Conservation (phyloP, 2,888 invertebrate species). For the Xanthorhoe designata region DNA sequence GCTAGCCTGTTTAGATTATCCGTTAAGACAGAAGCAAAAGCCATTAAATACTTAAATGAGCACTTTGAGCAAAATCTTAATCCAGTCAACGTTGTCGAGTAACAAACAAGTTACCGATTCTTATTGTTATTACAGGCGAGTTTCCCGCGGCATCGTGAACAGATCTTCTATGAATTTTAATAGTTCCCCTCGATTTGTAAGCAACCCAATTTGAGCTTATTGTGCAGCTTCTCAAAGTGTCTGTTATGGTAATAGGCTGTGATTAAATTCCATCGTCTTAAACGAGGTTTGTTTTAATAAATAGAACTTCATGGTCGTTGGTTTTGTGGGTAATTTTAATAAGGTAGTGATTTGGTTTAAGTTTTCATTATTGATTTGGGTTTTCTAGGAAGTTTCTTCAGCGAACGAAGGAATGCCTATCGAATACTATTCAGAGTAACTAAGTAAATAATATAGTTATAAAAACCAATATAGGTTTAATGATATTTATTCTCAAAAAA, state of each 20-base stretch:
- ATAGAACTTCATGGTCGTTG: constrained; percentile 16
- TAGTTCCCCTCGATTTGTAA: constrained; percentile 32
- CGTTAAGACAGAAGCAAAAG: neutral
- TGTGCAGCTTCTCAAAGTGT: constrained; percentile 26
- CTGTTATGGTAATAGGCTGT: constrained; percentile 28
- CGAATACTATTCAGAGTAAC: neutral
- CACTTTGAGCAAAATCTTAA: constrained; percentile 25
- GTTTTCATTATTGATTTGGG: neutral
- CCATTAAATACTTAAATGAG: constrained; percentile 18
- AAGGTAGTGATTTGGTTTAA: neutral
- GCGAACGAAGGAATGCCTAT: neutral
- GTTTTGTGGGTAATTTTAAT: neutral
- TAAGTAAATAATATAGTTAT: no score
- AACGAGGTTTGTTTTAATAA: constrained; percentile 18
- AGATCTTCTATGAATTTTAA: constrained; percentile 30
- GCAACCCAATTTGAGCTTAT: constrained; percentile 32
- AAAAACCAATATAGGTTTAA: no score
- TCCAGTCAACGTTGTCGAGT: constrained; percentile 20
- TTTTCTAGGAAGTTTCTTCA: neutral
- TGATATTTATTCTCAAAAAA: no score
- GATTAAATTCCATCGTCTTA: constrained; percentile 29
- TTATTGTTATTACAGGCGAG: constrained; percentile 30
- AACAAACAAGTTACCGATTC: constrained; percentile 21
- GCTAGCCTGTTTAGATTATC: neutral
- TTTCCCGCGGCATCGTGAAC: constrained; percentile 20